Evolutionary conservation across 2,888 invertebrate species (phyloP).

Genomic region (Tenthredo notha): DNA sequence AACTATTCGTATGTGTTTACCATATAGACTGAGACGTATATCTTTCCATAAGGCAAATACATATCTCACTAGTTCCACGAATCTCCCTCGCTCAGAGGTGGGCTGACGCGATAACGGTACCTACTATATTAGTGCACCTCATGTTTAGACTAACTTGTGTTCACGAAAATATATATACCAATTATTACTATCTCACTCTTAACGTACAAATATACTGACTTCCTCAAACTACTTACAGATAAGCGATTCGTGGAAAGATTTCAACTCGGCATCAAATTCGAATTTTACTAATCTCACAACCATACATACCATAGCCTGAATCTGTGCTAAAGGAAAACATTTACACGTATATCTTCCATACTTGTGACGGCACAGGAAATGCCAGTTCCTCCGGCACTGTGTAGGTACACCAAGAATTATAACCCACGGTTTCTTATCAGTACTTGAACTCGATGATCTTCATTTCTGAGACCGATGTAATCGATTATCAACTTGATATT

Average conservation of each 20-base stretch:
- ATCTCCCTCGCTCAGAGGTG: conserved; percentile 30
- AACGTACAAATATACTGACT: not conserved
- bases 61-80: conserved; percentile 28
- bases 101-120: conserved; percentile 39
- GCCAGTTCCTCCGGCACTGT: not conserved
- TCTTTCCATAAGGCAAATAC: conserved; percentile 47
- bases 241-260: conserved; percentile 42
- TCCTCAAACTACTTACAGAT: conserved; percentile 35
- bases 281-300: conserved; percentile 33
- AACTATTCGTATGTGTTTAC: conserved; percentile 2
- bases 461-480: not conserved
- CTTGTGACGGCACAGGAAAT: conserved; percentile 27
- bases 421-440: not conserved
- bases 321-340: not conserved
- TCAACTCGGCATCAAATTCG: conserved; percentile 38
- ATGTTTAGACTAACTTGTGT: conserved; percentile 37
- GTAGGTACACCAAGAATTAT: not conserved
- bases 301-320: not conserved
- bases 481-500: not conserved
- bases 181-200: conserved; percentile 36
- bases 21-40: conserved; percentile 15
- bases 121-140: conserved; percentile 35
- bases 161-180: conserved; percentile 43
- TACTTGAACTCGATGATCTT: conserved; percentile 16
- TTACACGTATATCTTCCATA: not conserved